Evolutionary conservation across 2,888 invertebrate species (phyloP), one percentile per base, ranked within the genome.

Genomic region (Drosophila meridionalis): DNA sequence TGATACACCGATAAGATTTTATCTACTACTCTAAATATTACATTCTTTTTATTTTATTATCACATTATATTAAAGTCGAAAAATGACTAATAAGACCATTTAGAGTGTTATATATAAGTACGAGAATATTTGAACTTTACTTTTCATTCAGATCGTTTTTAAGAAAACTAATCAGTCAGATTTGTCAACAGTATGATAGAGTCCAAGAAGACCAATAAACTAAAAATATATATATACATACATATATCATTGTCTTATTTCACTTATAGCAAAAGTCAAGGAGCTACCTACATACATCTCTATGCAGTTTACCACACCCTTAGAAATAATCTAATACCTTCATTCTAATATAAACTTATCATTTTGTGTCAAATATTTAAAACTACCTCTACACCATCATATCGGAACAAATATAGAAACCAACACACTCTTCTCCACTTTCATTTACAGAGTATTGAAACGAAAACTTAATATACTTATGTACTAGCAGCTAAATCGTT

Each of bases 401-500:
- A 32, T 9, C 2, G 6, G 20, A 5, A 20, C 20, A 34, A 20
- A 20, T 20, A 20, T 20, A 20, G 20, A 20, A 52, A 0, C 52
- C 20, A 26, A 52, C 36, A 12, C 3, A 12, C 52, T 26, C 34
- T 0, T 20, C 20, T 26, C 34, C 11, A n/a, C 8, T 1, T 32
- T 5, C 8, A 1, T 6, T 12, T 12, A 2, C 52, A 36, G 34
- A 26, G 40, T 52, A 40, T 11, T 9, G 42, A 28, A 30, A 36
- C 34, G 32, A 40, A 40, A 34, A 34, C 12, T 34, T 34, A 30
- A 61, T 48, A 64, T 70, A 70, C 64, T 66, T 66, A 73, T 73
- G 73, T 77, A 78, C 62, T 70, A 66, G 32, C 67, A 67, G 32
- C 75, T 47, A 73, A 83, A 83, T 77, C 87, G 81, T 78, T 78